Percentiles rank a stretch among this genome's conserved stretches.
These are phyloP conservation scores for Labia minor DNA, from an alignment of 2,888 invertebrate species.

Conservation along the genomic window DNA sequence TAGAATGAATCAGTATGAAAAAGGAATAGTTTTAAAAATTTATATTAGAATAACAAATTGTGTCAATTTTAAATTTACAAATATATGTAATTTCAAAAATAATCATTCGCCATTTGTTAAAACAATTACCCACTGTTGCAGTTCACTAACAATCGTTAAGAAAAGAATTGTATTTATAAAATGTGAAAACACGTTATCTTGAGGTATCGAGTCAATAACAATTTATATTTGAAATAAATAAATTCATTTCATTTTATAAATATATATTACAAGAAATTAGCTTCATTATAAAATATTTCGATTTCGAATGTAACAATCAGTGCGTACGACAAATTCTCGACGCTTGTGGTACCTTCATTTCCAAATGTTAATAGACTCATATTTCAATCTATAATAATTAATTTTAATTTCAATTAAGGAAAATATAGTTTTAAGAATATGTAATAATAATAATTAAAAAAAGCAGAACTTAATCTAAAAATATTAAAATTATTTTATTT, in stretches of 20 bases:
- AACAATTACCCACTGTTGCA: conserved; percentile 2
- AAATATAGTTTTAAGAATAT: too few species aligned
- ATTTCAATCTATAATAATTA: background rate
- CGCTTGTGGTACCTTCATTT: background rate
- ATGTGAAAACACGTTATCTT: too few species aligned
- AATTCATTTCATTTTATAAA: background rate
- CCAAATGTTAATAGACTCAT: background rate
- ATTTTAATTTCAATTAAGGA: background rate
- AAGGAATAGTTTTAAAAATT: too few species aligned
- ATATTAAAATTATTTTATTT: too few species aligned
- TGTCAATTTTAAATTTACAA: too few species aligned
- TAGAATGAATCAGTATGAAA: too few species aligned
- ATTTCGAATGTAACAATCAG: conserved; percentile 4
- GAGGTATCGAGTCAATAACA: too few species aligned
- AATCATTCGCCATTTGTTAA: background rate
- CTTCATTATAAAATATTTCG: background rate
- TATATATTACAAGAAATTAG: background rate
- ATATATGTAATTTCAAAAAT: background rate
- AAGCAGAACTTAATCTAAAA: too few species aligned
- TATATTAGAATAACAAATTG: background rate
- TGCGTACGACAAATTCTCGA: background rate
- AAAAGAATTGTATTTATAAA: too few species aligned
- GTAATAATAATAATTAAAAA: too few species aligned
- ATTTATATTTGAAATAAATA: background rate
- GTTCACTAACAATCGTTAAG: background rate